Conservation (phyloP, 2,888 invertebrate genomes). For the Chalcis sispes region DNA sequence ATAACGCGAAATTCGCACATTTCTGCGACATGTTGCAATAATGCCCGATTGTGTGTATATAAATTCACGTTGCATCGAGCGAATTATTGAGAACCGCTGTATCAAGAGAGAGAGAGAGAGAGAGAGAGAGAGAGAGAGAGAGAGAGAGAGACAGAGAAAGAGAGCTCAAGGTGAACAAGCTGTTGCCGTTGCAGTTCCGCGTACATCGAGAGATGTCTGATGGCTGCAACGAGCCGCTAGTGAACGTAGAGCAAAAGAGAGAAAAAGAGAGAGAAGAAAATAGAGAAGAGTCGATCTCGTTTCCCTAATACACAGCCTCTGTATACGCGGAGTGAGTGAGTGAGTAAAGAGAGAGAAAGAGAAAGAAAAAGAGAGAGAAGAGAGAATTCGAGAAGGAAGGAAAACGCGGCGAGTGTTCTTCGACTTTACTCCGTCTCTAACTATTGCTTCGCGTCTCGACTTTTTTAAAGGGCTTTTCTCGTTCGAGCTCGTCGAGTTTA, state of each 20-base stretch:
- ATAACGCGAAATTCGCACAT: no score
- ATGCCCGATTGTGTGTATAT: no score
- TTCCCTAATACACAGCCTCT: slow-evolving; percentile 66
- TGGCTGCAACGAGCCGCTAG: slow-evolving; percentile 3
- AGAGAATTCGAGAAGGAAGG: no score
- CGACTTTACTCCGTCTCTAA: background rate
- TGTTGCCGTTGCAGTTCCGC: slow-evolving; percentile 68
- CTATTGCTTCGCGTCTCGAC: background rate
- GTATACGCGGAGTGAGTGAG: background rate
- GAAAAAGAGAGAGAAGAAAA: slow-evolving; percentile 38
- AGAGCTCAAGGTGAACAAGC: slow-evolving; percentile 75
- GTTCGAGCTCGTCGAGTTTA: no score
- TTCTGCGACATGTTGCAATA: no score
- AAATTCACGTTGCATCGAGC: no score
- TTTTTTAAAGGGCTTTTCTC: background rate
- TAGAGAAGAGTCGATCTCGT: slow-evolving; percentile 63
- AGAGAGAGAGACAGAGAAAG: slow-evolving; percentile 33
- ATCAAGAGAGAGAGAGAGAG: background rate
- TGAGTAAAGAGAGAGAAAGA: no score
- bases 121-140: background rate
- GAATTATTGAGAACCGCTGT: no score
- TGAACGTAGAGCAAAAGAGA: slow-evolving; percentile 23
- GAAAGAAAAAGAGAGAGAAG: no score
- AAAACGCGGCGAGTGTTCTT: no score
- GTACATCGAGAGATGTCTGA: no score